These are phyloP conservation scores for Seladonia tumulorum DNA, from an alignment of 2,888 invertebrate species.

Conservation along the genomic window DNA sequence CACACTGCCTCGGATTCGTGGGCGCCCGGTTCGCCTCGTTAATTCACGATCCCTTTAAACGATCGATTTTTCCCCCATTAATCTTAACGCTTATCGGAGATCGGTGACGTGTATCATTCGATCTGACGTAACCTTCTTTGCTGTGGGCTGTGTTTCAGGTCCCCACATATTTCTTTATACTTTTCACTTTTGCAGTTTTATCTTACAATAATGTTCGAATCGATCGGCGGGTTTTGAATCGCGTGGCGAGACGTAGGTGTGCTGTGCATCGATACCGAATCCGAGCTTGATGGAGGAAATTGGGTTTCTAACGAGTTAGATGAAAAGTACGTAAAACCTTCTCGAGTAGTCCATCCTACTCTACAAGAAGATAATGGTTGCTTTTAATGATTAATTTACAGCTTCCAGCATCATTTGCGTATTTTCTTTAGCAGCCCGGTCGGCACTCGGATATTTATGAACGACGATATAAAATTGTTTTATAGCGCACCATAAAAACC, in stretches of 20 bases:
- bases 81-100: constrained; percentile 19
- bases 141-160: background rate
- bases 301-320: too few relatives aligned
- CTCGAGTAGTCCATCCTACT: background rate
- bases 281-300: too few relatives aligned
- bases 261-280: background rate
- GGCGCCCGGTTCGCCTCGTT: constrained; percentile 8
- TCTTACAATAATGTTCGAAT: background rate
- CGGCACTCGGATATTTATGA: background rate
- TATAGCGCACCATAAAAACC: background rate
- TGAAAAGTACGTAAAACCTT: too few relatives aligned
- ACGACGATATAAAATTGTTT: background rate
- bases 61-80: background rate
- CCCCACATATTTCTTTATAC: background rate
- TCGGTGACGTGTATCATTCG: background rate
- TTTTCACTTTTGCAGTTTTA: background rate
- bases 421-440: too few relatives aligned
- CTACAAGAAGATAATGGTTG: background rate
- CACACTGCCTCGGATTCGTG: constrained; percentile 59
- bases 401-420: too few relatives aligned
- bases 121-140: constrained; percentile 11
- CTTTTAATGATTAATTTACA: background rate
- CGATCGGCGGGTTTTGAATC: background rate
- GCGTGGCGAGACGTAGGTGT: background rate
- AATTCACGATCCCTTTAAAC: background rate